Percentiles rank a stretch among this genome's conserved stretches.
Conservation (phyloP, 1,140 invertebrate species). For the Leucophenga varia region DNA sequence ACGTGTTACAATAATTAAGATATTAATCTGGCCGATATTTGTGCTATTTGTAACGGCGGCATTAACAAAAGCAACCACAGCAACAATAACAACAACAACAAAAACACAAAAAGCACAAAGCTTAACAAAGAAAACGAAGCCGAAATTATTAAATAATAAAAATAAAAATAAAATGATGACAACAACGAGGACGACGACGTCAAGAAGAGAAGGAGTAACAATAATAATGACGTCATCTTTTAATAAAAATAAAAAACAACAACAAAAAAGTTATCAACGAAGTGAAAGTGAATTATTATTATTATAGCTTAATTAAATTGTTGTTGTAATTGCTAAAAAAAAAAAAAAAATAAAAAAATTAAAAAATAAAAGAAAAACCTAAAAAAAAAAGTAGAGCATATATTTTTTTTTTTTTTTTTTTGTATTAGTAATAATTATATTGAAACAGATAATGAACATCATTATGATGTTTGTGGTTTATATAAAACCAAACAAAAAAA, state of each 20-base stretch:
- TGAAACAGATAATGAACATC: no score
- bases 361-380: not conserved
- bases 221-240: no score
- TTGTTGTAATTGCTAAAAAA: slow-evolving; percentile 38
- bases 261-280: no score
- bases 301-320: slow-evolving; percentile 47
- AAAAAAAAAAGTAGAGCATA: no score
- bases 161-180: not conserved
- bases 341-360: slow-evolving; percentile 16
- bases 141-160: not conserved
- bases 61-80: slow-evolving; percentile 2
- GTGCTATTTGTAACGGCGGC: slow-evolving; percentile 28
- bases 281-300: slow-evolving; percentile 24
- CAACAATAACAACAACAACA: slow-evolving; percentile 10
- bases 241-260: no score
- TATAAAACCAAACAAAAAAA: no score
- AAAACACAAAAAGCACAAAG: not conserved
- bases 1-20: slow-evolving; percentile 27
- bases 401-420: no score
- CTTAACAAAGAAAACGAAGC: no score
- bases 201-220: not conserved
- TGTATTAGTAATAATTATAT: no score
- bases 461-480: no score
- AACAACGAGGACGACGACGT: slow-evolving; percentile 1
- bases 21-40: slow-evolving; percentile 36